These are phyloP conservation scores for Schizopygopsis pylzovi DNA, from an alignment of 2,797 vertebrate species.

Conservation along the genomic window DNA sequence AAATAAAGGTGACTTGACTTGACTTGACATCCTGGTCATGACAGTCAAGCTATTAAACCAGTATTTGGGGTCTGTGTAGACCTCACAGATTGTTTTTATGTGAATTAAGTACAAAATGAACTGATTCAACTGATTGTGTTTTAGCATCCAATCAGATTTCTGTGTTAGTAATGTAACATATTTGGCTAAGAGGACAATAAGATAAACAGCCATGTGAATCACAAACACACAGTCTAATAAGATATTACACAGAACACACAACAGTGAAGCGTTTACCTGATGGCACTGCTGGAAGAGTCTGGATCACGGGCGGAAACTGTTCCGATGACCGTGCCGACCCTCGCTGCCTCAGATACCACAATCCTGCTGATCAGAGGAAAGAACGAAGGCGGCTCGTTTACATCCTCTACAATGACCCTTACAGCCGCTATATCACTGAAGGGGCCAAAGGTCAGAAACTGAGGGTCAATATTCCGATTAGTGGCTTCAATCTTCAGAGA, in stretches of 20 bases:
- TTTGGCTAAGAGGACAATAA: background rate
- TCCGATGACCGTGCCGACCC: slow-evolving; percentile 88
- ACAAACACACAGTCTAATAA: background rate
- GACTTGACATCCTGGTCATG: too few relatives aligned
- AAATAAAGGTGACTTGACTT: too few relatives aligned
- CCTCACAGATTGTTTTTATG: background rate
- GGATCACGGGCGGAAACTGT: slow-evolving; percentile 91
- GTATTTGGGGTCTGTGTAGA: background rate
- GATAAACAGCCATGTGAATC: background rate
- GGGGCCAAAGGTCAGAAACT: slow-evolving; percentile 88
- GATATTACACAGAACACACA: background rate
- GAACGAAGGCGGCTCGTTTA: slow-evolving; percentile 92
- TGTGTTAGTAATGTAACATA: background rate
- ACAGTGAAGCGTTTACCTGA: slow-evolving; percentile 80
- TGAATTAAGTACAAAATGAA: background rate
- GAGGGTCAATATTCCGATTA: slow-evolving; percentile 90
- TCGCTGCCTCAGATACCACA: slow-evolving; percentile 91
- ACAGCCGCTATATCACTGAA: slow-evolving; percentile 89
- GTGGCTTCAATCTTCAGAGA: slow-evolving; percentile 90
- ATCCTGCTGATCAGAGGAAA: slow-evolving; percentile 81
- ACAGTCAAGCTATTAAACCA: background rate
- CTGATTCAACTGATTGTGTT: background rate
- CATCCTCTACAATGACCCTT: slow-evolving; percentile 90
- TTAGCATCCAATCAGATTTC: background rate
- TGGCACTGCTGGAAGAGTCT: slow-evolving; percentile 85